Evolutionary conservation across 2,797 vertebrate genomes (phyloP), one percentile per base, ranked within the genome.

Genomic region (Hypotaenidia okinawae): DNA sequence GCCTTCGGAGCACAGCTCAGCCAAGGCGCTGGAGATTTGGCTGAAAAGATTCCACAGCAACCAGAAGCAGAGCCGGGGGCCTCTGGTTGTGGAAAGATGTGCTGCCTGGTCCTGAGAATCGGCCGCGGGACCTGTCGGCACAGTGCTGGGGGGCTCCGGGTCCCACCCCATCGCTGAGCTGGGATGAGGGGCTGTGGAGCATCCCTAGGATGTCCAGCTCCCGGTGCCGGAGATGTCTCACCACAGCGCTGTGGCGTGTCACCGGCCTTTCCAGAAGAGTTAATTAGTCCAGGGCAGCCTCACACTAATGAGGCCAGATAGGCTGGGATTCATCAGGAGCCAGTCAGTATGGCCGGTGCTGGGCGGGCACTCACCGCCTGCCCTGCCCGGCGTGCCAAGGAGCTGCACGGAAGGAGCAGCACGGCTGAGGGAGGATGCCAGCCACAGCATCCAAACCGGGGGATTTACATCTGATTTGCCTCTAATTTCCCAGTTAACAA

Each of bases 21-120:
- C 92, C 94, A 91, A 90, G 86, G 61, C 23, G 11, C 78, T 28
- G 83, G 78, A 87, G 94, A 84, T 86, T 89, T 85, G 78, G 85
- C 93, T 89, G 83, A n/a, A 83, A 70, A 70, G 79, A 81, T 37
- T 84, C 18, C 0, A 59, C 70, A 90, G 69, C 81, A 90, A 84
- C n/a, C 51, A 66, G 61, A 11, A 79, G 41, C 8, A 5, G 75
- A 63, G 51, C 23, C 1, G 3, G 62, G 55, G 25, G 57, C 78
- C 89, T 90, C 68, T 3, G 2, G 21, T 15, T 32, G 52, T 79
- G 62, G 23, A 54, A 52, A 37, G 57, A 67, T 28, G 23, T 37
- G 2, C 51, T 2, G 41, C 30, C 23, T 58, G 3, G 5, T 27
- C 67, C 92, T 78, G 88, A 13, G 35, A 17, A 66, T 33, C 76